A percentile compares a stretch with the other conserved stretches of the same genome.
Evolutionary conservation across 2,888 invertebrate genomes (phyloP).

Genomic region (Mycalesis mineus): DNA sequence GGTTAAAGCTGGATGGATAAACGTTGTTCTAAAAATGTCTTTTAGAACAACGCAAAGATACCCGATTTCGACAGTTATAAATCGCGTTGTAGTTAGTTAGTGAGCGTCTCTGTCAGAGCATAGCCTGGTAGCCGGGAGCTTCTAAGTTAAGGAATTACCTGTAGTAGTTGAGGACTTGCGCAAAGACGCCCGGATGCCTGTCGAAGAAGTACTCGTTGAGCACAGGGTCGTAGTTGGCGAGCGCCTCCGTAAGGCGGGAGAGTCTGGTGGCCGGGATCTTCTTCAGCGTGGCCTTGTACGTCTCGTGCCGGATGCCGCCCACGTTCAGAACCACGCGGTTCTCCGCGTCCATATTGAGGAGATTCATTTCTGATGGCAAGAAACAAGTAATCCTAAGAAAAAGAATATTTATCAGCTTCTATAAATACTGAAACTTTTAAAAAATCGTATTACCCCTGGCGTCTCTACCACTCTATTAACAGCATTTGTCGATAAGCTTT

Average conservation of each 20-base stretch:
- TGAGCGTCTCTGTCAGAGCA: background rate
- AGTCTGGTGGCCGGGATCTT: slow-evolving; percentile 98
- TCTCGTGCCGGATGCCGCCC: slow-evolving; percentile 98
- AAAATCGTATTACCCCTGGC: no score
- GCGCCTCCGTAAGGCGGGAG: slow-evolving; percentile 95
- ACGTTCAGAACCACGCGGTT: slow-evolving; percentile 99
- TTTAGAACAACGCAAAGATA: no score
- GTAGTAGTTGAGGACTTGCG: slow-evolving; percentile 98
- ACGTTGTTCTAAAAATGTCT: no score
- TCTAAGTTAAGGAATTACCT: slow-evolving; percentile 69
- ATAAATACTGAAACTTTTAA: no score
- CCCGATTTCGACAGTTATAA: no score
- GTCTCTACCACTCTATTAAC: no score
- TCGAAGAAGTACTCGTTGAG: slow-evolving; percentile 99
- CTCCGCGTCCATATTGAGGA: slow-evolving; percentile 97
- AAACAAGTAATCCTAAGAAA: no score
- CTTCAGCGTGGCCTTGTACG: slow-evolving; percentile 96
- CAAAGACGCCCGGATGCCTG: slow-evolving; percentile 96
- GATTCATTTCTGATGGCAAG: slow-evolving; percentile 83
- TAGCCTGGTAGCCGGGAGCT: no score
- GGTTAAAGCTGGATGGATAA: no score
- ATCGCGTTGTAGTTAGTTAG: background rate
- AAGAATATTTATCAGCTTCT: no score
- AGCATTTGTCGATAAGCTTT: no score
- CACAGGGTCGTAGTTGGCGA: slow-evolving; percentile 99